These are phyloP conservation scores for Scomber scombrus DNA, from an alignment of 2,113 vertebrate genomes.

Conservation along the genomic window DNA sequence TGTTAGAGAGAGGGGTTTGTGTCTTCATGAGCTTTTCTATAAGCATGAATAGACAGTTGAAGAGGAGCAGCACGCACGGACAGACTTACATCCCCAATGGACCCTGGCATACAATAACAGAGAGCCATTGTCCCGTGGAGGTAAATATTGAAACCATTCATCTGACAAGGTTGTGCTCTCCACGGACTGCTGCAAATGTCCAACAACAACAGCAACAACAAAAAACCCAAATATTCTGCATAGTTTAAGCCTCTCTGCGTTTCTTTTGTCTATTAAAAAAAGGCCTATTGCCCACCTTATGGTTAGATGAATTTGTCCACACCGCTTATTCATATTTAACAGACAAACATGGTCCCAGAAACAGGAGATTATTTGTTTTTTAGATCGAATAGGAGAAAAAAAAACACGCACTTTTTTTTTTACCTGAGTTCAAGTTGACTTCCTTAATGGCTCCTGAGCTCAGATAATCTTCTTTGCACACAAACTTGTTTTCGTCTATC, in stretches of 20 bases:
- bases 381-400: not conserved
- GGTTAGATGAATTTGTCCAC: not conserved
- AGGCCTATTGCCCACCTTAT: slow-evolving; percentile 3
- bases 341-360: not conserved
- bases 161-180: slow-evolving; percentile 45
- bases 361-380: not conserved
- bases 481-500: slow-evolving; percentile 98
- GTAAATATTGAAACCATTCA: slow-evolving; percentile 65
- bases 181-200: not conserved
- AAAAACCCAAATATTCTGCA: not conserved
- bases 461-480: slow-evolving; percentile 98
- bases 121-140: slow-evolving; percentile 60
- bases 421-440: slow-evolving; percentile 97
- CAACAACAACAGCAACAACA: not conserved
- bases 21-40: slow-evolving; percentile 15
- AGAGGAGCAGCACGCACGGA: slow-evolving; percentile 12
- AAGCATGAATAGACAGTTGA: slow-evolving; percentile 19
- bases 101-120: slow-evolving; percentile 49
- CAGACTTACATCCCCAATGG: slow-evolving; percentile 41
- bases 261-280: not conserved
- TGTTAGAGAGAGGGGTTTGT: not conserved
- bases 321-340: not conserved
- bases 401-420: not conserved
- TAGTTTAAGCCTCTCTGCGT: not conserved
- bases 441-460: slow-evolving; percentile 93